Base-by-base conservation (phyloP, 2,113 vertebrate species). In the Parus major region DNA sequence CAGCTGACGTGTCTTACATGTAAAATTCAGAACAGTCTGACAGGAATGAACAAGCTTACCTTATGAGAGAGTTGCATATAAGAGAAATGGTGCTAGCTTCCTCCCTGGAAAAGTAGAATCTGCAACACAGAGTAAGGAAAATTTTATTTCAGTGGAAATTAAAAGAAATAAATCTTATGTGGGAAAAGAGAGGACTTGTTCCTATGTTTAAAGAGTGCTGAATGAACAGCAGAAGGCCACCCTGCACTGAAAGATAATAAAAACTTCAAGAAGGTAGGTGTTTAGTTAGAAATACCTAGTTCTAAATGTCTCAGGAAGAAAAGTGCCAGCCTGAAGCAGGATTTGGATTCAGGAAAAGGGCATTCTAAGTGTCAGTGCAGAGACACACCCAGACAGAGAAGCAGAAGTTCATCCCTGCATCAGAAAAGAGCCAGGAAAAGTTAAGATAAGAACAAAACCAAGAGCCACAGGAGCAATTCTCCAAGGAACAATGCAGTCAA, bases 121-220 rank as follows among this genome's bases (percentile, higher is more conserved):
- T 71, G 55, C 33, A 77, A 64, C 5, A 68, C 1, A 39, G 52
- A 93, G 42, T 29, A 71, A 71, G 76, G 85, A 96, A 95, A 93
- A 86, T 60, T 81, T 89, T 88, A 80, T 80, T 91, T 73, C 78
- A 76, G 49, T 63, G 73, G 90, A 89, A 94, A 91, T 76, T 27
- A 91, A 91, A 92, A 60, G 41, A 77, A 93, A 95, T 93, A 90
- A 79, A 88, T 94, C 81, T 89, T 77, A 53, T 13, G 8, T 69
- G 60, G 44, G 35, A 91, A 95, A 93, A 94, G 68, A 87, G 66
- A 53, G 20, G 60, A 85, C 78, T 86, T 92, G 85, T 84, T 94
- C 35, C 69, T 81, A 92, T 92, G 93, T 64, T 65, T 82, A 91
- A 39, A 63, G 41, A 69, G 56, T 36, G 20, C 5, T 22, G 39